A percentile compares a stretch with the other conserved stretches of the same genome.
Conservation (phyloP, 2,113 vertebrate species). For the Zootoca vivipara region DNA sequence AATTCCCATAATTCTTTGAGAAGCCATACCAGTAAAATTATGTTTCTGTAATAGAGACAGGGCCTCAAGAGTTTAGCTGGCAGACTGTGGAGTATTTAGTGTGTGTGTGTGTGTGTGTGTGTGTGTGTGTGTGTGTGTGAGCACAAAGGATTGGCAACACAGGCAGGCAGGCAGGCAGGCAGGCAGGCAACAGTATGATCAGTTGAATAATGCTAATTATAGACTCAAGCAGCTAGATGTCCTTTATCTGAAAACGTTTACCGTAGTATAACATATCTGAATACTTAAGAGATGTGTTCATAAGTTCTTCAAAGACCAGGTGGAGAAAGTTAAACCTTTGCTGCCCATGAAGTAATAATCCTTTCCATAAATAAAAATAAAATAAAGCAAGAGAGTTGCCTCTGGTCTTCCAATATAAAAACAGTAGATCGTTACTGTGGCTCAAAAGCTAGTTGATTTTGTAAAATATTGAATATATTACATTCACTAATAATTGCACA, state of each 20-base stretch:
- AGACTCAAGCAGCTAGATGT: neutral
- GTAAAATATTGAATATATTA: neutral
- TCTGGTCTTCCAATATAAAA: neutral
- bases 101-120: too few species aligned
- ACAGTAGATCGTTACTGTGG: constrained; percentile 15
- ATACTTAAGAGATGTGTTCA: neutral
- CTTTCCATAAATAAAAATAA: neutral
- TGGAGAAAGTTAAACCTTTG: neutral
- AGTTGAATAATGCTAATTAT: neutral
- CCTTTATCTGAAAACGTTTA: neutral
- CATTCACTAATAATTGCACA: neutral
- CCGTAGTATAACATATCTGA: neutral
- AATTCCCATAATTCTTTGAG: neutral
- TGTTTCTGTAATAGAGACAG: neutral
- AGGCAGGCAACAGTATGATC: neutral
- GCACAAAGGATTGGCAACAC: neutral
- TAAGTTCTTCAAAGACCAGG: neutral
- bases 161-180: neutral
- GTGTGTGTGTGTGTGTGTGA: neutral
- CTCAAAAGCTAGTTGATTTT: constrained; percentile 18
- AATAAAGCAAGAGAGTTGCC: neutral
- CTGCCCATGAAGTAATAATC: constrained; percentile 24
- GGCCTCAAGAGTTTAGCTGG: neutral
- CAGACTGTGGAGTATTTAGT: too few species aligned
- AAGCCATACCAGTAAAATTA: neutral